Base-by-base conservation (phyloP, 2,888 invertebrate genomes). In the Laothoe populi region DNA sequence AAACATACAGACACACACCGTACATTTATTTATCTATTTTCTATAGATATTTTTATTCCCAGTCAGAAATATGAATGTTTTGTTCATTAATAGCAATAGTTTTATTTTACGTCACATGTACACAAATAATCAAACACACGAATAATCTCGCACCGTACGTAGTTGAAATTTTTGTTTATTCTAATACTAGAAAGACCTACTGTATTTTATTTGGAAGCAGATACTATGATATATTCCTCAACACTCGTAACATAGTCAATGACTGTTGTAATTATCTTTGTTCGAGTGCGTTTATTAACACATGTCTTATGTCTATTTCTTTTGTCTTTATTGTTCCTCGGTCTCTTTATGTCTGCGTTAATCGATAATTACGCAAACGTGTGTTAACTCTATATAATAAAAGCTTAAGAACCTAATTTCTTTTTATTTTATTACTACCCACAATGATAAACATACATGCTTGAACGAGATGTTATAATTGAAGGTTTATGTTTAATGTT, bases 181-280 rank as follows among this genome's bases (percentile, higher is more conserved):
- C n/a, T n/a, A n/a, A n/a, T n/a, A n/a, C n/a, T n/a, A 16, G 7
- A n/a, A n/a, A 53, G 10, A 10, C 31, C 10, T 53, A 31, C 49
- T 49, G 49, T 49, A n/a, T 31, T 26, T 53, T 31, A 31, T 31
- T 53, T 7, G 16, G 16, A 8, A 16, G 31, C 10, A 2, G 19
- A 19, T 48, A 26, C 48, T 53, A 8, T 53, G 31, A 31, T 31
- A 7, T 70, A 69, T 67, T 73, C 70, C 68, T 67, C 70, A 71
- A 72, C 71, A 70, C 70, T 71, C 70, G 72, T 76, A 77, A 79
- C 79, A 78, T 79, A 78, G 74, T 73, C 76, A 77, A 77, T 71
- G 73, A 74, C 68, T 67, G 65, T 63, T 70, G 74, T 78, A 81
- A 83, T 81, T 82, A 78, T 77, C 71, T 72, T 72, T 75, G 72